Percentiles rank a stretch among this genome's conserved stretches.
Evolutionary conservation across 2,797 vertebrate species (phyloP).

Genomic region (Botia almorhae): DNA sequence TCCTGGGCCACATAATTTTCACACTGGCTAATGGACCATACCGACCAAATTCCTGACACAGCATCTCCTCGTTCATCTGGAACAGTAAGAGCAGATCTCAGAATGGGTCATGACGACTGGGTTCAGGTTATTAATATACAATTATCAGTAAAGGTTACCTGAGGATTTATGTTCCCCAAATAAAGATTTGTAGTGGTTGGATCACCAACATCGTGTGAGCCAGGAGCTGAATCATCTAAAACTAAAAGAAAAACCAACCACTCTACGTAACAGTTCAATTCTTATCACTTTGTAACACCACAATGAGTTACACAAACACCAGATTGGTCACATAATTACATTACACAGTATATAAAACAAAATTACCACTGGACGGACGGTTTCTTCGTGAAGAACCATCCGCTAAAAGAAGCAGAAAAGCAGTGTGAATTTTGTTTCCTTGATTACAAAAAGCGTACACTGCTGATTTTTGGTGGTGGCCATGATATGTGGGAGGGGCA

Average conservation of each 20-base stretch:
- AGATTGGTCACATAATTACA: conserved; percentile 49
- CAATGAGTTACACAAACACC: conserved; percentile 20
- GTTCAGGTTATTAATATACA: not conserved
- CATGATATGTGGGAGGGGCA: conserved; percentile 50
- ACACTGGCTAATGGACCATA: conserved; percentile 97
- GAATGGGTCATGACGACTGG: not conserved
- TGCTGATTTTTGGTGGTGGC: conserved; percentile 37
- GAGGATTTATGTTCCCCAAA: conserved; percentile 98
- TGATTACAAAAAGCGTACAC: conserved; percentile 60
- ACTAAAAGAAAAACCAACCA: conserved; percentile 79
- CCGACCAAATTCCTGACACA: conserved; percentile 98
- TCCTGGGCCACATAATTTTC: conserved; percentile 99
- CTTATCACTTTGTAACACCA: conserved; percentile 16
- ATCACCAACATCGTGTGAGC: conserved; percentile 98
- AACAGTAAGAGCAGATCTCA: not conserved
- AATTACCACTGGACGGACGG: conserved; percentile 98
- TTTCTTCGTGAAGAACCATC: conserved; percentile 98
- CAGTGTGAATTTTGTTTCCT: conserved; percentile 74
- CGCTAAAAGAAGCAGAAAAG: conserved; percentile 85
- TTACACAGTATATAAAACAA: conserved; percentile 73
- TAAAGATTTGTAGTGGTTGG: conserved; percentile 98
- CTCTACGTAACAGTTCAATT: not conserved
- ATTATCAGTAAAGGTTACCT: conserved; percentile 75
- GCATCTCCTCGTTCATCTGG: conserved; percentile 99
- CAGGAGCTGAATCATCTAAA: conserved; percentile 96